Conservation (phyloP, 2,888 invertebrate genomes). For the Chrysomela aeneicollis region DNA sequence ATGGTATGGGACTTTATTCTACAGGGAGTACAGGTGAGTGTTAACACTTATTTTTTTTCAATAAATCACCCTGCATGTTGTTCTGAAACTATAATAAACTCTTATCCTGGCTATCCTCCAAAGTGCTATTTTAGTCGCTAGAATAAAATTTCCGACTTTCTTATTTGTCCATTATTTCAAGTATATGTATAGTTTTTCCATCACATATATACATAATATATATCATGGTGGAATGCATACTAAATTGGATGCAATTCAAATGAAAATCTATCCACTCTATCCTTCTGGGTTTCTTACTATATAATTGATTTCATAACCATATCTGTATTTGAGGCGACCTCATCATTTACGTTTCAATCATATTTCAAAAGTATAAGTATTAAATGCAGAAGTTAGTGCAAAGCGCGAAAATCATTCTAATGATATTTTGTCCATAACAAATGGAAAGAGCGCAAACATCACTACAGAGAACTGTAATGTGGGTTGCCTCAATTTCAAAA, state of each 20-base stretch:
- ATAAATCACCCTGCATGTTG: constrained; percentile 28
- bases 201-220: too few relatives aligned
- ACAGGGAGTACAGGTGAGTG: constrained; percentile 61
- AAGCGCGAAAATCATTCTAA: not conserved
- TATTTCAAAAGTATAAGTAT: too few relatives aligned
- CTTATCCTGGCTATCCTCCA: constrained; percentile 25
- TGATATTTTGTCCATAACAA: not conserved
- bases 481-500: not conserved
- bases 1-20: constrained; percentile 59
- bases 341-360: too few relatives aligned
- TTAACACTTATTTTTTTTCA: constrained; percentile 22
- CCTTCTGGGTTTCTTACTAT: too few relatives aligned
- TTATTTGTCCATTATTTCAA: not conserved
- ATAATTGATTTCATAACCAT: too few relatives aligned
- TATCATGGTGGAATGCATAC: too few relatives aligned
- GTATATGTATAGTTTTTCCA: too few relatives aligned
- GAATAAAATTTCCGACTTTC: not conserved
- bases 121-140: constrained; percentile 29
- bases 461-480: not conserved
- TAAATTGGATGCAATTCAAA: too few relatives aligned
- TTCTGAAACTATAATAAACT: constrained; percentile 30
- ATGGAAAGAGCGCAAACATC: not conserved
- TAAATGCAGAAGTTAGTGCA: not conserved
- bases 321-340: too few relatives aligned
- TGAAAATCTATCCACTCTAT: too few relatives aligned